A percentile compares a stretch with the other conserved stretches of the same genome.
These are phyloP conservation scores for Sebastes aleutianus DNA, from an alignment of 2,797 vertebrate genomes.

Conservation along the genomic window DNA sequence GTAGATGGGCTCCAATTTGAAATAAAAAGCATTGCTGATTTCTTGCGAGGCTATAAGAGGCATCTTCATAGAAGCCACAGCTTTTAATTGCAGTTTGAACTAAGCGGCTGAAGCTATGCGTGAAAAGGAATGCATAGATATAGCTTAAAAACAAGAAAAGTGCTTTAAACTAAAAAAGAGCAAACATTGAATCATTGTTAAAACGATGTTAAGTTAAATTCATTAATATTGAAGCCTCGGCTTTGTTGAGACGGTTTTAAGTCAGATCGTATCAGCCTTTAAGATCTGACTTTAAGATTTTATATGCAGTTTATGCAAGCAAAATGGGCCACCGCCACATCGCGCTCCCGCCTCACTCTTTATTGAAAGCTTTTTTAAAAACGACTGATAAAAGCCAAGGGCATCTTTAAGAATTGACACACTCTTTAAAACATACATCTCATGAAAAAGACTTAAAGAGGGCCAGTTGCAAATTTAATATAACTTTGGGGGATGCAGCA, in stretches of 20 bases:
- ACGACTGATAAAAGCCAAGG: slow-evolving; percentile 79
- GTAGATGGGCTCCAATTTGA: slow-evolving; percentile 19
- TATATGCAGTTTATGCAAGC: slow-evolving; percentile 82
- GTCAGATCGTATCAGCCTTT: slow-evolving; percentile 73
- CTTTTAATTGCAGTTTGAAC: slow-evolving; percentile 43
- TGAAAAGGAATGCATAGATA: slow-evolving; percentile 53
- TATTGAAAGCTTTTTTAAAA: slow-evolving; percentile 74
- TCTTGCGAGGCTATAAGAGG: slow-evolving; percentile 13
- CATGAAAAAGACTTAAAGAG: slow-evolving; percentile 83
- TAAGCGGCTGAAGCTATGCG: slow-evolving; percentile 15
- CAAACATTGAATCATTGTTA: slow-evolving; percentile 77
- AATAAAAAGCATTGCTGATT: slow-evolving; percentile 37
- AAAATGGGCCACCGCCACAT: slow-evolving; percentile 73
- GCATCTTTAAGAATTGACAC: slow-evolving; percentile 82
- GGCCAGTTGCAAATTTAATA: slow-evolving; percentile 81
- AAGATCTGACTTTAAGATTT: slow-evolving; percentile 77
- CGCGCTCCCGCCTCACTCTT: slow-evolving; percentile 62
- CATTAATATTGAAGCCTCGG: slow-evolving; percentile 76
- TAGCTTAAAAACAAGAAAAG: slow-evolving; percentile 47
- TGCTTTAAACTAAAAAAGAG: slow-evolving; percentile 65
- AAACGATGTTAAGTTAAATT: slow-evolving; percentile 70
- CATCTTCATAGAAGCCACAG: slow-evolving; percentile 17
- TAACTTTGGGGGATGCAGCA: slow-evolving; percentile 78
- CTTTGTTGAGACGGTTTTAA: slow-evolving; percentile 73
- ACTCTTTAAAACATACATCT: slow-evolving; percentile 83